phyloP scores from a whole-genome alignment of 23 tunicate genomes.

The Trididemnum nubilum region DNA sequence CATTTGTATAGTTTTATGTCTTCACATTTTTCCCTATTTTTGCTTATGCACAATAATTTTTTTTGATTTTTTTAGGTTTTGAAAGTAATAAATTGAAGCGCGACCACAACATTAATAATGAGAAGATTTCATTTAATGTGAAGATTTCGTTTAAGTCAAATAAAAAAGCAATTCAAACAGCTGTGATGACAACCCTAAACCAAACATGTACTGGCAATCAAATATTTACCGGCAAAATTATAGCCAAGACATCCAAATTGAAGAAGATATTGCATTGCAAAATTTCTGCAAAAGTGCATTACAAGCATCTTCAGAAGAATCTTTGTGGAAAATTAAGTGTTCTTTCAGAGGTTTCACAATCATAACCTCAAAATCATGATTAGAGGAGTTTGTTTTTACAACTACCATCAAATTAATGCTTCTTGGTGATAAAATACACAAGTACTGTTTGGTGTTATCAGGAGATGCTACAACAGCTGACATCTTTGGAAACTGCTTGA shows the following conservation, averaged over 20 bases:
- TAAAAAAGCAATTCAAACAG: no score
- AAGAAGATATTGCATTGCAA: not conserved
- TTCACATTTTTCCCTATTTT: no score
- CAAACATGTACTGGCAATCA: no score
- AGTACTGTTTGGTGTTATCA: constrained; percentile 13
- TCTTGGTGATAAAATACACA: constrained; percentile 31
- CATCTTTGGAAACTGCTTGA: constrained; percentile 37
- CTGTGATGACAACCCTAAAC: no score
- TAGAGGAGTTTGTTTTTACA: not conserved
- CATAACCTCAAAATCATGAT: not conserved
- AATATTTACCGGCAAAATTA: no score
- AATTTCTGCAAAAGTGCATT: constrained; percentile 27
- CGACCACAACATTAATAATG: no score
- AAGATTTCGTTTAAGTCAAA: no score
- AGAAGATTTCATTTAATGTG: no score
- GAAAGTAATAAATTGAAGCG: no score
- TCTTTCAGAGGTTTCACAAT: constrained; percentile 1
- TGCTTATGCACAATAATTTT: no score
- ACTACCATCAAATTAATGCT: constrained; percentile 8
- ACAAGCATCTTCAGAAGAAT: not conserved
- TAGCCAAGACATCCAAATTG: constrained; percentile 33
- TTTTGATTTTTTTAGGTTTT: no score
- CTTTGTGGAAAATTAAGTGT: constrained; percentile 5
- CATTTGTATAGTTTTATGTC: no score
- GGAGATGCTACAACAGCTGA: constrained; percentile 19